Percentiles rank a stretch among this genome's conserved stretches.
phyloP scores from a whole-genome alignment of 2,888 invertebrate genomes.

The Acrobasis consociella region DNA sequence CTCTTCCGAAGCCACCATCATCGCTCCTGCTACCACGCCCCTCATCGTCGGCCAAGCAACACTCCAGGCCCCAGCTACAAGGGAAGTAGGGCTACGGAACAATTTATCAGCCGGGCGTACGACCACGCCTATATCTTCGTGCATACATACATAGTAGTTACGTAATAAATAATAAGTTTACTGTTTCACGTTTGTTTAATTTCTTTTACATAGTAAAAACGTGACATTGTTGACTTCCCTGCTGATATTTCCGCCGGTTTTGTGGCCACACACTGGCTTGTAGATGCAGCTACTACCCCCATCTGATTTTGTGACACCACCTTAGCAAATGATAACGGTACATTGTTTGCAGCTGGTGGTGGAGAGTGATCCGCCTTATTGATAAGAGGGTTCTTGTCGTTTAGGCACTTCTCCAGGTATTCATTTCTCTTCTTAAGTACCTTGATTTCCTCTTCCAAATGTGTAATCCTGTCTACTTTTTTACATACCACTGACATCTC shows the following conservation, averaged over 20 bases:
- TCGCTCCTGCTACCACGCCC: too few species aligned
- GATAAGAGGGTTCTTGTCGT: not conserved
- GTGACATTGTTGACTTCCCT: not conserved
- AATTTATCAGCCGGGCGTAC: too few species aligned
- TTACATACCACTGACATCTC: conserved; percentile 91
- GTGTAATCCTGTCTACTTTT: not conserved
- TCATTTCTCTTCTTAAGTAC: not conserved
- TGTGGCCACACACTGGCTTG: not conserved
- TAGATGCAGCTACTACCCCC: not conserved
- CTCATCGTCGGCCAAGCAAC: too few species aligned
- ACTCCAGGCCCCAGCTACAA: too few species aligned
- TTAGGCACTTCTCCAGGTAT: not conserved
- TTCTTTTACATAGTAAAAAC: too few species aligned
- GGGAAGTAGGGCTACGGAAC: too few species aligned
- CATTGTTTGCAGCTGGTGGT: not conserved
- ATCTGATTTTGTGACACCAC: not conserved
- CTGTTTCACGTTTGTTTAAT: too few species aligned
- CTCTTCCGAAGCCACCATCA: too few species aligned
- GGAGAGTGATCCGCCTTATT: not conserved
- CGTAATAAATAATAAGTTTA: too few species aligned
- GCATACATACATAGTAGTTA: too few species aligned
- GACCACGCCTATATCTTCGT: too few species aligned
- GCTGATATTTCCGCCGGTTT: not conserved
- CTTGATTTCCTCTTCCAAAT: not conserved
- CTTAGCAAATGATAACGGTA: not conserved